Evolutionary conservation across 2,797 vertebrate genomes (phyloP).

Genomic region (Sitta carolinensis): DNA sequence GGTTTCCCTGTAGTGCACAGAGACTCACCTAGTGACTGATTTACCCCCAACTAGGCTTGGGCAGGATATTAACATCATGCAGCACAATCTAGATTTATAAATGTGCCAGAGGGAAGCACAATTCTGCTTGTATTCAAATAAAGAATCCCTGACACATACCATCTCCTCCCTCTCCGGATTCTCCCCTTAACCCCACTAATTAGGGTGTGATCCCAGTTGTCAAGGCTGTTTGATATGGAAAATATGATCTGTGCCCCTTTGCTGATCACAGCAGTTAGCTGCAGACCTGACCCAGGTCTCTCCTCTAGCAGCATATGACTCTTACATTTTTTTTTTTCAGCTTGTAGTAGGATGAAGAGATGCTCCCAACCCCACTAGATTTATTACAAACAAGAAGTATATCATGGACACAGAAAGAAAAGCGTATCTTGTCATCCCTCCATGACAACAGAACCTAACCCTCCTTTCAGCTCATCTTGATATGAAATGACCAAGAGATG

Average conservation of each 20-base stretch:
- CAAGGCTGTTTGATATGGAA: background rate
- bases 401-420: background rate
- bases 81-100: background rate
- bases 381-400: background rate
- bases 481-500: background rate
- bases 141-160: background rate
- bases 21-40: background rate
- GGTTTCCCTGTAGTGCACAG: background rate
- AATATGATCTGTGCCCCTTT: background rate
- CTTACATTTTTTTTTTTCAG: background rate
- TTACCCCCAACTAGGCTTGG: background rate
- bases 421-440: background rate
- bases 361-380: background rate
- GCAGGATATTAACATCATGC: background rate
- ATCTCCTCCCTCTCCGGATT: background rate
- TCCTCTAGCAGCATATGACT: background rate
- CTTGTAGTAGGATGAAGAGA: background rate
- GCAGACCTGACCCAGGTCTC: background rate
- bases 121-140: background rate
- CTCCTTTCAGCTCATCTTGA: background rate
- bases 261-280: background rate
- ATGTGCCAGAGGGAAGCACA: background rate
- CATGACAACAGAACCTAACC: background rate
- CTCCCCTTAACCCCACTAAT: background rate
- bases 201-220: background rate